Conservation (phyloP, 2,888 invertebrate species). For the Taphrorychus bicolor region DNA sequence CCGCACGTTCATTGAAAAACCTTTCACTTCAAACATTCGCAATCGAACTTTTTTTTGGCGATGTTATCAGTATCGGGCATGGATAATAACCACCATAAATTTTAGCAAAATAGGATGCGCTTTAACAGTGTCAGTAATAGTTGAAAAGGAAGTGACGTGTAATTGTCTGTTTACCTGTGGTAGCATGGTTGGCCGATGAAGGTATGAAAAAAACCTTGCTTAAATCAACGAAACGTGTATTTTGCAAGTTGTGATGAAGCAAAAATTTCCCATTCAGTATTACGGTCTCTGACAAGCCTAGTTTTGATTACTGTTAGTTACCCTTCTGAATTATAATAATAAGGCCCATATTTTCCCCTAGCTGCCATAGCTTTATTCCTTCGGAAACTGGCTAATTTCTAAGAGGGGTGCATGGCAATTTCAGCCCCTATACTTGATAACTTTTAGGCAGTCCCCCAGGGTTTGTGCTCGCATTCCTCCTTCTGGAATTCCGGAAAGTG, state of each 20-base stretch:
- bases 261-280: neutral
- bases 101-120: neutral
- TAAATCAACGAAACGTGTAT: neutral
- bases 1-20: neutral
- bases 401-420: too few species aligned
- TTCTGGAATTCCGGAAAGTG: too few species aligned
- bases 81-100: too few species aligned
- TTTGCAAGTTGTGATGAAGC: neutral
- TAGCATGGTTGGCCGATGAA: neutral
- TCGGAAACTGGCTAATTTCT: too few species aligned
- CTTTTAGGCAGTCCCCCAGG: neutral
- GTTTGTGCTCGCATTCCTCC: neutral
- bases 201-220: neutral
- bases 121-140: neutral
- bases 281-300: neutral
- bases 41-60: neutral
- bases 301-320: neutral
- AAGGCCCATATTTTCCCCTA: neutral
- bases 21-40: neutral
- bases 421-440: too few species aligned
- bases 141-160: neutral
- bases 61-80: neutral
- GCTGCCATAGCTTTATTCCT: too few species aligned
- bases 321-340: neutral
- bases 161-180: too few species aligned